These are phyloP conservation scores for Gambusia holbrooki DNA, from an alignment of 2,113 vertebrate genomes.

Conservation along the genomic window DNA sequence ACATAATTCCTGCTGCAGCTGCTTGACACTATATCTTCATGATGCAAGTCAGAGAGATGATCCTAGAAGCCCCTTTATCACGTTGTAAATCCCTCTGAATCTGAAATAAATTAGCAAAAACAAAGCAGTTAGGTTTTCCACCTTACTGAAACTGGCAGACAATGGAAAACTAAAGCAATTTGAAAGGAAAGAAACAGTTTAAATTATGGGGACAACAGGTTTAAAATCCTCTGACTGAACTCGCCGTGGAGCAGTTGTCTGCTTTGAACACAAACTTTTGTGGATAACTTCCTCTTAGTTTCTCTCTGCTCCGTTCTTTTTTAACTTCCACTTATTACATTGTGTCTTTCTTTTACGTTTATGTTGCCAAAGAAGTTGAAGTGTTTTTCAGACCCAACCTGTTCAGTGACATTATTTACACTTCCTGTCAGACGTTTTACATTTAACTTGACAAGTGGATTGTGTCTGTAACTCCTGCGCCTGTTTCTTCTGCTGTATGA, in stretches of 20 bases:
- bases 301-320: constrained; percentile 1
- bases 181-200: background rate
- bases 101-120: background rate
- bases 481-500: constrained; percentile 18
- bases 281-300: background rate
- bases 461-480: constrained; percentile 20
- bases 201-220: background rate
- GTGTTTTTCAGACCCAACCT: constrained; percentile 4
- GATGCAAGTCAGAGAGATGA: constrained; percentile 30
- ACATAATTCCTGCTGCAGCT: constrained; percentile 19
- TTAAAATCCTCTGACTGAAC: constrained; percentile 2
- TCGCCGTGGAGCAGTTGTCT: background rate
- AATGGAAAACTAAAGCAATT: background rate
- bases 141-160: background rate
- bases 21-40: constrained; percentile 12
- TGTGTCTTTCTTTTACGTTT: constrained; percentile 22
- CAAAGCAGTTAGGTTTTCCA: background rate
- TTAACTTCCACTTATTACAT: constrained; percentile 16
- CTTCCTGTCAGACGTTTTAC: constrained; percentile 32
- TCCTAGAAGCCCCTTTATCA: constrained; percentile 8
- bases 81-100: constrained; percentile 8
- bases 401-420: constrained; percentile 46
- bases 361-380: constrained; percentile 52
- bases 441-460: constrained; percentile 43
- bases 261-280: constrained; percentile 12